Percentiles rank a stretch among this genome's conserved stretches.
Conservation (phyloP, 2,888 invertebrate genomes). For the Blera fallax region DNA sequence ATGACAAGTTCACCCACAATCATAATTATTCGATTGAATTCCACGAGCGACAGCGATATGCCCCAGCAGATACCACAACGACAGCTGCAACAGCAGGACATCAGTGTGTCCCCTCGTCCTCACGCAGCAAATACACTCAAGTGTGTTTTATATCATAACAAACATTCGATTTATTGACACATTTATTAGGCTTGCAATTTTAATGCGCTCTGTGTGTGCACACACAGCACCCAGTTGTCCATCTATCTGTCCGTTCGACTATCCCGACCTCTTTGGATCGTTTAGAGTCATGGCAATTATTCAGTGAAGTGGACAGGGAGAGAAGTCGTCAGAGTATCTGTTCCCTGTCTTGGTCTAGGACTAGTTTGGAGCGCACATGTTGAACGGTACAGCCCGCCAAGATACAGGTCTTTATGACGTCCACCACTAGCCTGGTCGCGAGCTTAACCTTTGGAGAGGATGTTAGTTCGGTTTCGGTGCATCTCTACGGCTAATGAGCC, state of each 20-base stretch:
- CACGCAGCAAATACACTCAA: slow-evolving; percentile 48
- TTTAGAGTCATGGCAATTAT: slow-evolving; percentile 70
- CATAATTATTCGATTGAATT: slow-evolving; percentile 67
- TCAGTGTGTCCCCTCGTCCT: background rate
- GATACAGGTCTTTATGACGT: slow-evolving; percentile 64
- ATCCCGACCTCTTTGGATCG: slow-evolving; percentile 48
- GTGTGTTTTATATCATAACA: slow-evolving; percentile 68
- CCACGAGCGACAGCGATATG: slow-evolving; percentile 51
- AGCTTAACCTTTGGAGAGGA: slow-evolving; percentile 63
- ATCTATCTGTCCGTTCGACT: slow-evolving; percentile 33
- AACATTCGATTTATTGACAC: slow-evolving; percentile 72
- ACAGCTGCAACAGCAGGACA: slow-evolving; percentile 43
- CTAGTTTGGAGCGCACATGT: slow-evolving; percentile 46
- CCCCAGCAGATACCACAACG: slow-evolving; percentile 36
- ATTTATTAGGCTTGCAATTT: slow-evolving; percentile 65
- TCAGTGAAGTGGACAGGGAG: slow-evolving; percentile 51
- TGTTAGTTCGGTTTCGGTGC: slow-evolving; percentile 61
- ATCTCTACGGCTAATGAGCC: slow-evolving; percentile 65
- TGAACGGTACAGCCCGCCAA: slow-evolving; percentile 65
- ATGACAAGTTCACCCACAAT: slow-evolving; percentile 71
- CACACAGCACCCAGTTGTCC: slow-evolving; percentile 49
- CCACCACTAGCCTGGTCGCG: slow-evolving; percentile 27
- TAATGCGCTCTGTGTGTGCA: slow-evolving; percentile 36
- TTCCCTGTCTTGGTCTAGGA: slow-evolving; percentile 30
- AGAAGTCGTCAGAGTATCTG: background rate